Evolutionary conservation across 2,888 invertebrate genomes (phyloP), one percentile per base, ranked within the genome.

Genomic region (Volucella zonaria): DNA sequence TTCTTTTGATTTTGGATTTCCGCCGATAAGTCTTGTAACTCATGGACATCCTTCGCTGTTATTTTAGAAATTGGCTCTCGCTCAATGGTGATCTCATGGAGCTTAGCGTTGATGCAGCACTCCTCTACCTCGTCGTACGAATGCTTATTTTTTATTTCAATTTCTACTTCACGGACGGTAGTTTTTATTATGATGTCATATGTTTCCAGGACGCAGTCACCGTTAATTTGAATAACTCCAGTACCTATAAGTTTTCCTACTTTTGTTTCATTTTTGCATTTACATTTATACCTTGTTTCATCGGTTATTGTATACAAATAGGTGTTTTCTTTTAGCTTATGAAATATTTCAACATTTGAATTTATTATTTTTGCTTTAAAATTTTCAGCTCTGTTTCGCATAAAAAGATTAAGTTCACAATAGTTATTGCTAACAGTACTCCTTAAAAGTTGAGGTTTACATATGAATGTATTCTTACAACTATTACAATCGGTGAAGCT

Each of bases 311-410:
- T 31, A 31, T 47, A 47, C 23, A 47, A n/a, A 62, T 43, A 47
- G n/a, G 23, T 47, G 3, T 45, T 61, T 14, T 43, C 18, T 18
- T 61, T 43, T n/a, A 61, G 18, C 43, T 18, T 61, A n/a, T 61
- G 45, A 8, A 61, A 61, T 47, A 62, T 14, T 62, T 47, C 14
- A 14, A 62, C 12, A 31, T 18, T 47, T 10, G 51, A 51, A 66
- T 49, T 49, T 12, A 51, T 66, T 11, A 23, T 40, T 66, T 66
- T 49, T 12, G 18, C 49, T n/a, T 47, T 47, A 62, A 51, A 64
- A 64, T 64, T 51, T n/a, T 64, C 40, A 4, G 51, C 64, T 49
- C 64, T 47, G n/a, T n/a, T n/a, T n/a, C n/a, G n/a, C n/a, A n/a
- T n/a, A n/a, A n/a, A n/a, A n/a, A n/a, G n/a, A n/a, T n/a, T n/a